Conservation (phyloP, 2,113 vertebrate species). For the Caranx ignobilis region DNA sequence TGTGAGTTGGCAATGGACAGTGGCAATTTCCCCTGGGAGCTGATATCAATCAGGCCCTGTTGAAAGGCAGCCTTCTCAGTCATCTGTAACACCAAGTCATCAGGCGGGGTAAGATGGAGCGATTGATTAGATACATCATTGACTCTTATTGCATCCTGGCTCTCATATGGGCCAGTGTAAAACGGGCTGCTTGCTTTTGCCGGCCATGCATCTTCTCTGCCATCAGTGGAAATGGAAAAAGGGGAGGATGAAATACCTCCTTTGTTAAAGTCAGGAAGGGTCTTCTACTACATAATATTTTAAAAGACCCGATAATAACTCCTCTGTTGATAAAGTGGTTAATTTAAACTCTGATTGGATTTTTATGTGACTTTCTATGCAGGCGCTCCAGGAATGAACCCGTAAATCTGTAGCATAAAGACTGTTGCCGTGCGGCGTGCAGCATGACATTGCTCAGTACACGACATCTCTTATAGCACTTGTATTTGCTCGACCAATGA, state of each 20-base stretch:
- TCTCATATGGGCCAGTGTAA: conserved; percentile 28
- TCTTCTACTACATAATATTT: background rate
- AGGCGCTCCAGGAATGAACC: background rate
- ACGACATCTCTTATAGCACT: conserved; percentile 31
- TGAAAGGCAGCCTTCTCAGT: conserved; percentile 59
- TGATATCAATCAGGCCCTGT: conserved; percentile 68
- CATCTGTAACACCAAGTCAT: conserved; percentile 61
- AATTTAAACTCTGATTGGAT: conserved; percentile 35
- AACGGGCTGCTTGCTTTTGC: conserved; percentile 44
- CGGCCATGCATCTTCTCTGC: conserved; percentile 21
- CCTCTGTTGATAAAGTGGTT: conserved; percentile 23
- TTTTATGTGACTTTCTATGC: conserved; percentile 27
- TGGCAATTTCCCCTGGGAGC: conserved; percentile 54
- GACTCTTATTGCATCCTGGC: conserved; percentile 48
- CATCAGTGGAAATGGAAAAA: conserved; percentile 11
- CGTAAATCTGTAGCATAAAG: conserved; percentile 19
- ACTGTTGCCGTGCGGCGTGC: background rate
- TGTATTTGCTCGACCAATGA: conserved; percentile 45
- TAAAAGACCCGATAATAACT: conserved; percentile 22
- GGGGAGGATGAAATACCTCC: conserved; percentile 2
- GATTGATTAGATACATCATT: conserved; percentile 65
- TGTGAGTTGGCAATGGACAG: conserved; percentile 50
- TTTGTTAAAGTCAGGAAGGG: conserved; percentile 26
- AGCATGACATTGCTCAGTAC: conserved; percentile 14
- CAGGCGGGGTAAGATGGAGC: conserved; percentile 38